These are phyloP conservation scores for Perithous albicinctus DNA, from an alignment of 2,888 invertebrate genomes.

Conservation along the genomic window DNA sequence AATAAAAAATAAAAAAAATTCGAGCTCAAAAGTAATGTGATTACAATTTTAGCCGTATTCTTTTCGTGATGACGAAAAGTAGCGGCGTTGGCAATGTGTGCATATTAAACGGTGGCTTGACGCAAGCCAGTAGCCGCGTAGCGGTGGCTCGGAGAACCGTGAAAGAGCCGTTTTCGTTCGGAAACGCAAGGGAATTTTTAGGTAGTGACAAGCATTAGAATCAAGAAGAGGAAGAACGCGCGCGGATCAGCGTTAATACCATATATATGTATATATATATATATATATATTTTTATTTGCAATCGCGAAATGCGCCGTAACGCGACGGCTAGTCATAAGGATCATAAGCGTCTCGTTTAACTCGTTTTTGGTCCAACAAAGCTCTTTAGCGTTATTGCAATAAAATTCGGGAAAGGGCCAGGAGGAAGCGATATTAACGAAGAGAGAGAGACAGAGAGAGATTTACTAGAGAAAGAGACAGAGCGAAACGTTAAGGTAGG, in stretches of 20 bases:
- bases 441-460: background rate
- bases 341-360: conserved; percentile 5
- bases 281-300: too few species aligned
- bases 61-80: too few species aligned
- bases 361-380: conserved; percentile 25
- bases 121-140: background rate
- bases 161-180: conserved; percentile 57
- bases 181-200: conserved; percentile 57
- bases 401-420: conserved; percentile 31
- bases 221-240: conserved; percentile 47
- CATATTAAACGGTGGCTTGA: too few species aligned
- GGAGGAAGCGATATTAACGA: conserved; percentile 39
- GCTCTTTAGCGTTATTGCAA: conserved; percentile 25
- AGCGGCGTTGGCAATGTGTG: too few species aligned
- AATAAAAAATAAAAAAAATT: background rate
- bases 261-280: conserved; percentile 44
- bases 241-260: conserved; percentile 28
- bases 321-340: conserved; percentile 17
- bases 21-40: too few species aligned
- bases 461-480: conserved; percentile 39
- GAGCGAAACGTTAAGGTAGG: conserved; percentile 41
- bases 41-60: too few species aligned
- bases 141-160: conserved; percentile 34
- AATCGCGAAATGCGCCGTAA: conserved; percentile 43
- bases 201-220: conserved; percentile 64